phyloP scores from a whole-genome alignment of 1,140 invertebrate genomes.

The Portunus trituberculatus region DNA sequence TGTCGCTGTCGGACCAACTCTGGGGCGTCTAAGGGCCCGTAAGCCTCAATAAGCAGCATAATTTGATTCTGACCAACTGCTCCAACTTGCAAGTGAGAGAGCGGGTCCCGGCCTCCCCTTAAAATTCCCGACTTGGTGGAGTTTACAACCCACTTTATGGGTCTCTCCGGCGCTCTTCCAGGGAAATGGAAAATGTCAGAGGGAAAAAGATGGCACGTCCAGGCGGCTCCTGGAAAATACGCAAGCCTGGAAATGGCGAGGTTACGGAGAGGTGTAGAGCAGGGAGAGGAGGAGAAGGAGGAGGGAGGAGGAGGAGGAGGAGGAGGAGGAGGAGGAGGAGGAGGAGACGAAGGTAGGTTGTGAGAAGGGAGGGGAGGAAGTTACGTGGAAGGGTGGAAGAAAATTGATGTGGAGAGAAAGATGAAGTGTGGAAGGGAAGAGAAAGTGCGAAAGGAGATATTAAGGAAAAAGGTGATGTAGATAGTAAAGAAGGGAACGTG shows the following conservation, averaged over 20 bases:
- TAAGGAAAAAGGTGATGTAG: background rate
- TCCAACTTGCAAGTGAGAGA: conserved; percentile 70
- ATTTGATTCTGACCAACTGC: conserved; percentile 70
- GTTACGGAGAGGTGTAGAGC: conserved; percentile 60
- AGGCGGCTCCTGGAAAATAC: conserved; percentile 71
- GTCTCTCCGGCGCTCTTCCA: conserved; percentile 77
- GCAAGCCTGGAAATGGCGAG: conserved; percentile 67
- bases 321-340: background rate
- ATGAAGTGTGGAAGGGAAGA: conserved; percentile 17
- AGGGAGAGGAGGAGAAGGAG: conserved; percentile 11
- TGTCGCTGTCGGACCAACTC: conserved; percentile 37
- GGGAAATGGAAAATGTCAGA: conserved; percentile 78
- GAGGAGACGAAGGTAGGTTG: background rate
- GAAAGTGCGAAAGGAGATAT: background rate
- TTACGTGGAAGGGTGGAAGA: conserved; percentile 22
- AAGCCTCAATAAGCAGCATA: conserved; percentile 71
- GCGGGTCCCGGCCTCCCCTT: conserved; percentile 54
- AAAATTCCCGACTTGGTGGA: conserved; percentile 75
- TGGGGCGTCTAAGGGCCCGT: conserved; percentile 48
- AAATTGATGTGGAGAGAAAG: conserved; percentile 27
- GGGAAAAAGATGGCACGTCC: conserved; percentile 78
- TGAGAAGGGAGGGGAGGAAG: conserved; percentile 31
- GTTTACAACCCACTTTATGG: conserved; percentile 77
- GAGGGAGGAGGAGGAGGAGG: conserved; percentile 23
- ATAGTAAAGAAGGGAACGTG: background rate